Evolutionary conservation across 2,888 invertebrate species (phyloP), one percentile per base, ranked within the genome.

Genomic region (Rhyacophila evoluta): DNA sequence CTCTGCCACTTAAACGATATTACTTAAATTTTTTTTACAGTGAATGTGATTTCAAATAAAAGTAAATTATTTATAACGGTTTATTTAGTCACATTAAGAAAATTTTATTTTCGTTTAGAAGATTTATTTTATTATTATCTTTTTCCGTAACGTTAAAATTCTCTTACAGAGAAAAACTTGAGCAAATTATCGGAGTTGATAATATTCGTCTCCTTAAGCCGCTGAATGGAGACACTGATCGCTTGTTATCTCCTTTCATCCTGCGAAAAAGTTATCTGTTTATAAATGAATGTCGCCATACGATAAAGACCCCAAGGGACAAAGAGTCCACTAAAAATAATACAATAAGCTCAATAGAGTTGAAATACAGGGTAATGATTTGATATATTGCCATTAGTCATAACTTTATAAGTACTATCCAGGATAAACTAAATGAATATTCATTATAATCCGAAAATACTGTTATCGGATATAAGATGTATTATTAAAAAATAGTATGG

Each of bases 191-290:
- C 19, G 0, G 39, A 41, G 39, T 15, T 55, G 41, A 25, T 55
- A 55, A 55, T 55, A 55, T 55, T 55, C 41, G 41, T 55, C 41
- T 19, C 8, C 41, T 25, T 55, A 55, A 55, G 8, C 25, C 25
- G 41, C 19, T 55, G 41, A 55, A 55, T 25, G 25, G 19, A 25
- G 41, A 55, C 41, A 19, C 41, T 55, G 41, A 25, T 55, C 25
- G 41, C 41, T 55, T 55, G 41, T 55, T 25, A 55, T 55, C 41
- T 55, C 25, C 8, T 55, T 55, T 55, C 41, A 55, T 55, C 41
- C 41, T 8, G 8, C 1, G 25, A 10, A 55, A 55, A 55, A 25
- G 25, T 2, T 19, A 55, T 25, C 19, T 55, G 19, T 55, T 55
- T 55, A 55, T 55, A 55, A 55, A 55, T 55, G 25, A 55, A 55